These are phyloP conservation scores for Vollenhovia emeryi DNA, from an alignment of 1,140 invertebrate genomes.

Conservation along the genomic window DNA sequence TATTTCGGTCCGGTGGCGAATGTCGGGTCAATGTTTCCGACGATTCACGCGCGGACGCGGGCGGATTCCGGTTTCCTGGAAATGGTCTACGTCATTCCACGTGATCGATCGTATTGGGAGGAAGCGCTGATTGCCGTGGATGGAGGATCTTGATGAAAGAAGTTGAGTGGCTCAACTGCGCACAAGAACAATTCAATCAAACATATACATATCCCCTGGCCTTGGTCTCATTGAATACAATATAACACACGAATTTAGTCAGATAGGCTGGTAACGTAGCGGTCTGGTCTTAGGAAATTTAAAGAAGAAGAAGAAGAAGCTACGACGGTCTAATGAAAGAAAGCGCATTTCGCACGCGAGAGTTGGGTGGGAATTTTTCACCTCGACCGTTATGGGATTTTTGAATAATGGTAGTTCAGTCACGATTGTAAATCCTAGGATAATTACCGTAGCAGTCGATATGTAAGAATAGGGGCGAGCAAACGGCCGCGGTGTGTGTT, in stretches of 20 bases:
- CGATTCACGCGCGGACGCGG: not conserved
- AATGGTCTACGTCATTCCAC: not conserved
- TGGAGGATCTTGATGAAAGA: not conserved
- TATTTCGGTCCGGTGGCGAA: constrained; percentile 55
- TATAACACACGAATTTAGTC: not conserved
- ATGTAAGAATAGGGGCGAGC: not conserved
- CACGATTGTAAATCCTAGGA: constrained; percentile 2
- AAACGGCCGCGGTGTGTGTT: not conserved
- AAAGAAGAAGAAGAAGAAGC: not conserved
- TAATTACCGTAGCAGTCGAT: constrained; percentile 40
- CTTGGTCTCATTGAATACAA: not conserved
- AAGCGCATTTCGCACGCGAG: not conserved
- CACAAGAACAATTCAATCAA: not conserved
- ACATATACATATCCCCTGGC: not conserved
- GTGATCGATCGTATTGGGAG: not conserved
- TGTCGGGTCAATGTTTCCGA: constrained; percentile 56
- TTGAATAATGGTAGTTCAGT: not conserved
- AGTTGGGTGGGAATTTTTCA: not conserved
- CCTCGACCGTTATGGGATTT: constrained; percentile 3
- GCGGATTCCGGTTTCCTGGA: constrained; percentile 9
- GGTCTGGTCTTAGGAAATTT: not conserved
- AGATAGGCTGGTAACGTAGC: not conserved
- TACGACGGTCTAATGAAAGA: not conserved
- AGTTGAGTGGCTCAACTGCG: no score
- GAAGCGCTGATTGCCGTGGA: not conserved